These are phyloP conservation scores for Nymphalis c-album DNA, from an alignment of 2,888 invertebrate species.

Conservation along the genomic window DNA sequence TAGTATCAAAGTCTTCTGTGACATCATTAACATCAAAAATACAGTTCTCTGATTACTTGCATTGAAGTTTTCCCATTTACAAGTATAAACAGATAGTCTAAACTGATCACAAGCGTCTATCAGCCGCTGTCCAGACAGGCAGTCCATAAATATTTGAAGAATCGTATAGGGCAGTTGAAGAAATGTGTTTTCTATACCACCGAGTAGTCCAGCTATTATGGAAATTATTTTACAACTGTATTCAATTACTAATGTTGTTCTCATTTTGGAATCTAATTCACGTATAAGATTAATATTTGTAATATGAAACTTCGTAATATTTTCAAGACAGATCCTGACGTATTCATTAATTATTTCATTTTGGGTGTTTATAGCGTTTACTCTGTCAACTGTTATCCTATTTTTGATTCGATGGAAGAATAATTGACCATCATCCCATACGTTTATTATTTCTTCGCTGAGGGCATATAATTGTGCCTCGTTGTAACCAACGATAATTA, in stretches of 20 bases:
- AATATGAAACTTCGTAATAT: slow-evolving; percentile 49
- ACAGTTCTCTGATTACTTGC: slow-evolving; percentile 1
- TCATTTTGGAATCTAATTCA: slow-evolving; percentile 49
- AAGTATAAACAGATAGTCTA: slow-evolving; percentile 54
- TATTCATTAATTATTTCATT: slow-evolving; percentile 45
- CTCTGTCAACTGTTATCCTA: slow-evolving; percentile 7
- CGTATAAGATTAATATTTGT: slow-evolving; percentile 45
- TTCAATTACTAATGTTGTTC: slow-evolving; percentile 50
- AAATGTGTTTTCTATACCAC: slow-evolving; percentile 59
- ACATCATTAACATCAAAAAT: slow-evolving; percentile 42
- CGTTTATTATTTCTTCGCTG: slow-evolving; percentile 50
- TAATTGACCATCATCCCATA: slow-evolving; percentile 52
- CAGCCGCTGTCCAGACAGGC: slow-evolving; percentile 57
- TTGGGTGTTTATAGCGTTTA: slow-evolving; percentile 13
- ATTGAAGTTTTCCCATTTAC: slow-evolving; percentile 28
- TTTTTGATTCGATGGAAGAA: slow-evolving; percentile 22
- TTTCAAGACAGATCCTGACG: slow-evolving; percentile 44
- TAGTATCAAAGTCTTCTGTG: slow-evolving; percentile 54
- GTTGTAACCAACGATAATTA: slow-evolving; percentile 53
- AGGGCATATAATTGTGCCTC: slow-evolving; percentile 58
- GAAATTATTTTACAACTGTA: slow-evolving; percentile 50
- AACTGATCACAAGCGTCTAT: slow-evolving; percentile 55
- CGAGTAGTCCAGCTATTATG: slow-evolving; percentile 56
- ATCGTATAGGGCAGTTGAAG: slow-evolving; percentile 54
- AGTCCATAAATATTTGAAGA: slow-evolving; percentile 56